Percentiles rank a stretch among this genome's conserved stretches.
Evolutionary conservation across 1,140 invertebrate genomes (phyloP).

Genomic region (Drosophila prosaltans): DNA sequence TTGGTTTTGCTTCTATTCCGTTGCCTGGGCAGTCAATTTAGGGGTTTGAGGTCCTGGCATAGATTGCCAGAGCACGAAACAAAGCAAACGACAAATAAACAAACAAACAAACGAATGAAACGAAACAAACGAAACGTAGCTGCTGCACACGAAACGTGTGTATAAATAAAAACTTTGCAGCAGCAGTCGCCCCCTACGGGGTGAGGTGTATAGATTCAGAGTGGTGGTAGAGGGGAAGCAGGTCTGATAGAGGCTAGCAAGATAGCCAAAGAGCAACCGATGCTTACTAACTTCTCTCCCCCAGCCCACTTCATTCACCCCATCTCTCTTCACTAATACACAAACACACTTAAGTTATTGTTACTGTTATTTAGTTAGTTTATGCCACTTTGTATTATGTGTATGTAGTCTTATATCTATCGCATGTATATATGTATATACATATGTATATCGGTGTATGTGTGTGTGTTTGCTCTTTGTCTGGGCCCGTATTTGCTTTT

Average conservation of each 20-base stretch:
- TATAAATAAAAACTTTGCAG: constrained; percentile 81
- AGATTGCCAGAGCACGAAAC: constrained; percentile 77
- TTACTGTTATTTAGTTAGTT: constrained; percentile 82
- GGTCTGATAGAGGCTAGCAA: background rate
- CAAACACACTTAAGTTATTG: constrained; percentile 80
- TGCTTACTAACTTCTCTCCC: constrained; percentile 5
- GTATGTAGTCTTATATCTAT: constrained; percentile 17
- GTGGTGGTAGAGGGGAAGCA: background rate
- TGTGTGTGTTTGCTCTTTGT: constrained; percentile 51
- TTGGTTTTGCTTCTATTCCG: constrained; percentile 8
- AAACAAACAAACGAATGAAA: constrained; percentile 63
- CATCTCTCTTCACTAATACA: constrained; percentile 56
- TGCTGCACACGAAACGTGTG: constrained; percentile 64
- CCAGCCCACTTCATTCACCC: too few relatives aligned
- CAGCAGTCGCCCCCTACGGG: constrained; percentile 43
- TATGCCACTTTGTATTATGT: constrained; percentile 77
- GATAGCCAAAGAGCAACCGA: constrained; percentile 37
- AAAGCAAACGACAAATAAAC: constrained; percentile 81
- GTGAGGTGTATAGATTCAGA: too few relatives aligned
- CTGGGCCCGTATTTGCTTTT: constrained; percentile 71
- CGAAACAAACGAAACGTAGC: constrained; percentile 61
- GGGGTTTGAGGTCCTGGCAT: constrained; percentile 63
- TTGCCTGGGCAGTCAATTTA: constrained; percentile 73
- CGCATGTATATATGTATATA: constrained; percentile 20
- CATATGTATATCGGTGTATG: constrained; percentile 6